These are phyloP conservation scores for Odontomyia ornata DNA, from an alignment of 2,888 invertebrate species.

Conservation along the genomic window DNA sequence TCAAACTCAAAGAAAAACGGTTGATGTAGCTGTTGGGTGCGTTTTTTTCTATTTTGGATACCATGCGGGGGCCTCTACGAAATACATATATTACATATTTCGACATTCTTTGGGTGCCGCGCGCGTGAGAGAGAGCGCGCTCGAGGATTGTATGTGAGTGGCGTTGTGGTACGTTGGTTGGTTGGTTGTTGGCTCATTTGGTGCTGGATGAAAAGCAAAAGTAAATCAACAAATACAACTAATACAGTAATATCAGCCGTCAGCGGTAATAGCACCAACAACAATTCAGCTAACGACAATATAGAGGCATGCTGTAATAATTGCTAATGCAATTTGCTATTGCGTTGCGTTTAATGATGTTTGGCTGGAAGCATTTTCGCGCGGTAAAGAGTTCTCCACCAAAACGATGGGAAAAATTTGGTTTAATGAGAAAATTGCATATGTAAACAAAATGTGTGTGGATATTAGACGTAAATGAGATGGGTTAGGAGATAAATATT, in stretches of 20 bases:
- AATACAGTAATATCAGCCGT: not conserved
- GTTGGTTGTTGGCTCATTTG: not conserved
- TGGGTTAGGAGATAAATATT: no score
- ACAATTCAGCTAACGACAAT: slow-evolving; percentile 12
- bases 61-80: slow-evolving; percentile 9
- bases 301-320: slow-evolving; percentile 33
- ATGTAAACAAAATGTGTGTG: no score
- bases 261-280: no score
- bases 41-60: not conserved
- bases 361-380: no score
- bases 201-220: slow-evolving; percentile 12
- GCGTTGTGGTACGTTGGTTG: no score
- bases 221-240: slow-evolving; percentile 28
- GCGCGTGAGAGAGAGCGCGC: not conserved
- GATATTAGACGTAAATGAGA: no score
- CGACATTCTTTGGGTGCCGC: slow-evolving; percentile 26
- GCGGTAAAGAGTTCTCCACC: no score
- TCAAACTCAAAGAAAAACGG: not conserved
- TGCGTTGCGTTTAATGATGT: not conserved
- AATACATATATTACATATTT: not conserved
- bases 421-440: no score
- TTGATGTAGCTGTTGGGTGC: not conserved
- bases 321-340: slow-evolving; percentile 20
- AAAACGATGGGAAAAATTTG: not conserved
- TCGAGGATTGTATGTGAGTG: no score